These are phyloP conservation scores for Nylanderia fulva DNA, from an alignment of 1,140 invertebrate species.

Conservation along the genomic window DNA sequence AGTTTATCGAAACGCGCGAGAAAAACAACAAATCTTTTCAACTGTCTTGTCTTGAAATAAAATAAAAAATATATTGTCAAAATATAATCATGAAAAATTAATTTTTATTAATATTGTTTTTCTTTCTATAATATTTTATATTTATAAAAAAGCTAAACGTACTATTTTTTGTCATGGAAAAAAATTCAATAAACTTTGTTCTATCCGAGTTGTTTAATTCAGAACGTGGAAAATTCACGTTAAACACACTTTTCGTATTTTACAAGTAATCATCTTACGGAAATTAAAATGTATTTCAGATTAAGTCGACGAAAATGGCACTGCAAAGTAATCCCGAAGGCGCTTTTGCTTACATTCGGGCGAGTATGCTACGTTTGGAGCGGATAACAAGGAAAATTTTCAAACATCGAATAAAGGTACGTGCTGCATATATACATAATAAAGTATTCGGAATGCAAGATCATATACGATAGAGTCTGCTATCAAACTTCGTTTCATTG, in stretches of 20 bases:
- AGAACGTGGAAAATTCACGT: constrained; percentile 12
- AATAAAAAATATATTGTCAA: background rate
- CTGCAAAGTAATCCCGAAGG: constrained; percentile 36
- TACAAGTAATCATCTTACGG: constrained; percentile 21
- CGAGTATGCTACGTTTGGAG: constrained; percentile 3
- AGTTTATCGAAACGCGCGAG: background rate
- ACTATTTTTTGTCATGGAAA: background rate
- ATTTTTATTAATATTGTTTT: background rate
- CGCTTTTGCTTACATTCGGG: constrained; percentile 32
- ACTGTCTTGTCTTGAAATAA: background rate
- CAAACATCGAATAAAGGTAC: constrained; percentile 18
- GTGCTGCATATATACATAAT: background rate
- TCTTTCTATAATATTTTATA: background rate
- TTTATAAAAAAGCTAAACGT: background rate
- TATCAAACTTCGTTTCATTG: background rate
- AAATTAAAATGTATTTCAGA: constrained; percentile 28
- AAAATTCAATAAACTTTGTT: background rate
- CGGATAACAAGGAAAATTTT: constrained; percentile 27
- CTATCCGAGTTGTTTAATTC: background rate
- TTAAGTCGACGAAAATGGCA: constrained; percentile 15
- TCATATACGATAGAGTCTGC: background rate
- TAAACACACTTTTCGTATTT: background rate
- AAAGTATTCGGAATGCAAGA: background rate
- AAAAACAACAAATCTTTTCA: background rate
- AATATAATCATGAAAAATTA: too few species aligned